Evolutionary conservation across 1,140 invertebrate genomes (phyloP).

Genomic region (Drosophila pseudoananassae): DNA sequence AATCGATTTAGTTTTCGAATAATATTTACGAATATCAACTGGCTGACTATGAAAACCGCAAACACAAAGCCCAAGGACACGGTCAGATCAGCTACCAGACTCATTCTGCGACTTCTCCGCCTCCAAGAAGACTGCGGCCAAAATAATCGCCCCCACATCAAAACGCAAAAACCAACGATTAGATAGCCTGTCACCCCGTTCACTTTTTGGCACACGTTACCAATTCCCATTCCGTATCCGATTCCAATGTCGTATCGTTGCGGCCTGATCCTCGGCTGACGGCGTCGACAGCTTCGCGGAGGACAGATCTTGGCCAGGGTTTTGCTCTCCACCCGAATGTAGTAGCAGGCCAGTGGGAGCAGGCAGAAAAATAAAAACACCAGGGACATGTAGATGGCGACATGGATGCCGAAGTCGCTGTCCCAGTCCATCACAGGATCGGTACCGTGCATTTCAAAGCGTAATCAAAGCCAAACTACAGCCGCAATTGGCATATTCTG

Average conservation of each 20-base stretch:
- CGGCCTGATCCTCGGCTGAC: conserved; percentile 11
- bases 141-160: conserved; percentile 29
- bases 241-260: conserved; percentile 43
- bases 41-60: conserved; percentile 43
- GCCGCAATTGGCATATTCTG: conserved; percentile 30
- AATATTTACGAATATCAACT: conserved; percentile 66
- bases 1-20: neutral
- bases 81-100: conserved; percentile 45
- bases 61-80: conserved; percentile 59
- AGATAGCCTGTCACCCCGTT: conserved; percentile 49
- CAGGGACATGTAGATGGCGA: conserved; percentile 53
- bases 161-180: conserved; percentile 37
- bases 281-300: conserved; percentile 48
- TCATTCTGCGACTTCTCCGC: conserved; percentile 49
- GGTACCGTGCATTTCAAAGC: conserved; percentile 13
- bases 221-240: conserved; percentile 45
- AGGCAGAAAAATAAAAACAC: conserved; percentile 56
- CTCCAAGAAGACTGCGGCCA: conserved; percentile 28
- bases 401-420: conserved; percentile 29
- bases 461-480: conserved; percentile 34
- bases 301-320: conserved; percentile 64
- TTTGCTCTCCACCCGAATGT: conserved; percentile 64
- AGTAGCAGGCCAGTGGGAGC: conserved; percentile 65
- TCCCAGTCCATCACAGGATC: conserved; percentile 35
- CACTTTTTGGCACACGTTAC: conserved; percentile 73